Conservation (phyloP, 2,888 invertebrate species). For the Mactromeris polynyma region DNA sequence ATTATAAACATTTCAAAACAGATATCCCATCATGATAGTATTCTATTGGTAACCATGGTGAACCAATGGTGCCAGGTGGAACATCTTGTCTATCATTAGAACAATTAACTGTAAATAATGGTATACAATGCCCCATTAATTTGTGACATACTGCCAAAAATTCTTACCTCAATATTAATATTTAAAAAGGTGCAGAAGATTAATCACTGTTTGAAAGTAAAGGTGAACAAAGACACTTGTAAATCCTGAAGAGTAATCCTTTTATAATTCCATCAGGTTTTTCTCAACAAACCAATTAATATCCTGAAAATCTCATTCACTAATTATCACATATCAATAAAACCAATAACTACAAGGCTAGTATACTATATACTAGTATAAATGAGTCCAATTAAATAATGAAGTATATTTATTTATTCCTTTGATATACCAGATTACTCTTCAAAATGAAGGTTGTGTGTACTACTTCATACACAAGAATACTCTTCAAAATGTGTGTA, state of each 20-base stretch:
- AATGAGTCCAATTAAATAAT: background rate
- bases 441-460: background rate
- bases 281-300: background rate
- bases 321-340: background rate
- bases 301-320: background rate
- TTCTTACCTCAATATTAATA: background rate
- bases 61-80: background rate
- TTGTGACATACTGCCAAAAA: background rate
- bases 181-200: background rate
- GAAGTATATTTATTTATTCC: background rate
- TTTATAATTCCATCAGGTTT: background rate
- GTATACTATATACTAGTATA: background rate
- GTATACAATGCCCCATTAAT: background rate
- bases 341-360: background rate
- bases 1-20: conserved; percentile 21
- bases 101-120: background rate
- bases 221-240: background rate
- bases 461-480: background rate
- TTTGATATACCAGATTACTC: background rate
- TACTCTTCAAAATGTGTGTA: background rate
- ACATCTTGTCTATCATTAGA: background rate
- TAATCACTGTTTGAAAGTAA: background rate
- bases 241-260: background rate
- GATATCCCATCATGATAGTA: background rate
- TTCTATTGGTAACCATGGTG: background rate